Percentiles rank a stretch among this genome's conserved stretches.
These are phyloP conservation scores for Apodemus sylvaticus DNA, from an alignment of 2,113 vertebrate species.

Conservation along the genomic window DNA sequence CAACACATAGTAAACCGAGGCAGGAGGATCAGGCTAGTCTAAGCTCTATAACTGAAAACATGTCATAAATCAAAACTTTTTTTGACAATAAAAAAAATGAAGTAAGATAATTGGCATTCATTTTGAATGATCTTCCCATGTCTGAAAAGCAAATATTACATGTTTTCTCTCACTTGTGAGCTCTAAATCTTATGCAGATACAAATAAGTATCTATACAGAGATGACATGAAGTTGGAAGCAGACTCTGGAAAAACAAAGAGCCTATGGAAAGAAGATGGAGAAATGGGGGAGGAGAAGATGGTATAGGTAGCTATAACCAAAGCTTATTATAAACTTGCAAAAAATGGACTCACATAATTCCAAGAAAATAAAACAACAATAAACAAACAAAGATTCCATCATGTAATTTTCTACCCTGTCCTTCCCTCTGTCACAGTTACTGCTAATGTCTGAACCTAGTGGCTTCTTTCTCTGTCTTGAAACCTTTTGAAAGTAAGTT, in stretches of 20 bases:
- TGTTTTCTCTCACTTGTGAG: not conserved
- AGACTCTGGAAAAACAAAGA: not conserved
- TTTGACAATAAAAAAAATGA: not conserved
- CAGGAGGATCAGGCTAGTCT: not conserved
- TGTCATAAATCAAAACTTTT: not conserved
- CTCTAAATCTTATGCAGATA: not conserved
- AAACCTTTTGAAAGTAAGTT: not conserved
- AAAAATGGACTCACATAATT: not conserved
- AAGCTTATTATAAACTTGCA: not conserved
- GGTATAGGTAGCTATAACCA: not conserved
- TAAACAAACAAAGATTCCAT: not conserved
- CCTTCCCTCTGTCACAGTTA: not conserved
- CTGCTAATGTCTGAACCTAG: not conserved
- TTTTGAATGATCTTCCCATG: no score
- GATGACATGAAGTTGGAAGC: not conserved
- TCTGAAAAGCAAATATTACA: not conserved
- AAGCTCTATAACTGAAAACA: not conserved
- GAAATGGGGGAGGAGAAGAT: not conserved
- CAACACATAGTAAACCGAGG: not conserved
- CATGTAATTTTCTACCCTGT: not conserved
- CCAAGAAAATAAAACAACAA: not conserved
- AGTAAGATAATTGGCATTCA: not conserved
- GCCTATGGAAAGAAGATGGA: not conserved
- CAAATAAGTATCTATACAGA: not conserved
- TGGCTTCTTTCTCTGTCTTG: not conserved